A percentile compares a stretch with the other conserved stretches of the same genome.
Conservation (phyloP, 1,140 invertebrate species). For the Eufriesea mexicana region DNA sequence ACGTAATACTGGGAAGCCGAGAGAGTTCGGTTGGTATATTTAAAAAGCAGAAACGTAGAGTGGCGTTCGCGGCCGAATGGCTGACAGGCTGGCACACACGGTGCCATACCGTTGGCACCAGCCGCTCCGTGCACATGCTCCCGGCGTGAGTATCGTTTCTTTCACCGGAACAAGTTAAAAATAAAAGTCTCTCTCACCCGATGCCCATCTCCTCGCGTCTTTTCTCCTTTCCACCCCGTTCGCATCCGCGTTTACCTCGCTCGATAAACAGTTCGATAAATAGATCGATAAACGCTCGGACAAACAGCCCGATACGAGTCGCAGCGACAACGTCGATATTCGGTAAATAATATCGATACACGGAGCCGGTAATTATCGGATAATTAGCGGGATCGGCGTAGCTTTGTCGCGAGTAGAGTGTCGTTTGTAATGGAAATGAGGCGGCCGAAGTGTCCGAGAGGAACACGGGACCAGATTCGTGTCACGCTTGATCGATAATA, state of each 20-base stretch:
- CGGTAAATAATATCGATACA: not conserved
- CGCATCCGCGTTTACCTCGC: not conserved
- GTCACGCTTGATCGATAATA: conserved; percentile 2
- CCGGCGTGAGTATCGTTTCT: not conserved
- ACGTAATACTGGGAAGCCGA: conserved; percentile 66
- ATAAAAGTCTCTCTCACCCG: not conserved
- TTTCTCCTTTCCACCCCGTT: not conserved
- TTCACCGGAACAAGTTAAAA: not conserved
- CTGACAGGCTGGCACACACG: conserved; percentile 25
- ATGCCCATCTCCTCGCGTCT: not conserved
- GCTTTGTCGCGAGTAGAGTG: too few species aligned
- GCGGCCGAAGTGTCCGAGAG: not conserved
- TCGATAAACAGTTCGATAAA: too few species aligned
- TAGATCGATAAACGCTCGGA: too few species aligned
- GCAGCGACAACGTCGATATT: not conserved
- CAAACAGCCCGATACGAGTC: too few species aligned
- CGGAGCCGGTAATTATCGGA: not conserved
- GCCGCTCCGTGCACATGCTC: conserved; percentile 13
- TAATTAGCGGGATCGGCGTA: not conserved
- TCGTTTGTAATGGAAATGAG: too few species aligned
- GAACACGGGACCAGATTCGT: not conserved
- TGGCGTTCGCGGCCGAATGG: conserved; percentile 18
- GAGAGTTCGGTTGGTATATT: conserved; percentile 66
- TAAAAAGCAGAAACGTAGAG: conserved; percentile 70
- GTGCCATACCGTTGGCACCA: conserved; percentile 32